Percentiles rank a stretch among this genome's conserved stretches.
Evolutionary conservation across 2,797 vertebrate genomes (phyloP).

Genomic region (Benthosema pterotum): DNA sequence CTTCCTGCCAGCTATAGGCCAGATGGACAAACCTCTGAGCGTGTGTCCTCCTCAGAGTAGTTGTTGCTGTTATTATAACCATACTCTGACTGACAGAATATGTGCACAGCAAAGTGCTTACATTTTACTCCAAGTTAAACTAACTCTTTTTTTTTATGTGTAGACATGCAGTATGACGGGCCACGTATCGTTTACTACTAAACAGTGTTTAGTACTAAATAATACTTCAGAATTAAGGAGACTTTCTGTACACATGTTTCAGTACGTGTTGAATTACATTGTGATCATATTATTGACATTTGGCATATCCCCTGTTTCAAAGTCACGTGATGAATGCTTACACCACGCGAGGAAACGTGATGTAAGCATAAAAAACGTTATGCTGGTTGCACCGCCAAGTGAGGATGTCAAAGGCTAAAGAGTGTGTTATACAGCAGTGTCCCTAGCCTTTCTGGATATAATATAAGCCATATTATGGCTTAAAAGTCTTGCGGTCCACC

Average conservation of each 20-base stretch:
- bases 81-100: slow-evolving; percentile 6
- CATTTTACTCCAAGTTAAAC: too few species aligned
- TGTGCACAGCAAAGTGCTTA: too few species aligned
- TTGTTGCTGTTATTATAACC: too few species aligned
- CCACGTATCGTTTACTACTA: too few species aligned
- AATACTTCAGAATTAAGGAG: background rate
- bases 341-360: background rate
- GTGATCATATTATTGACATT: background rate
- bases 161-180: too few species aligned
- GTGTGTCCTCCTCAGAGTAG: slow-evolving; percentile 28
- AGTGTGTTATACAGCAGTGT: too few species aligned
- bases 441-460: too few species aligned
- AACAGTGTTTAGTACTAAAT: too few species aligned
- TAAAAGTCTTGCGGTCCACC: too few species aligned
- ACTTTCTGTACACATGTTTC: slow-evolving; percentile 10
- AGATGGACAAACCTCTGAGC: slow-evolving; percentile 24
- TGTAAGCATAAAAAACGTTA: background rate
- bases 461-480: too few species aligned
- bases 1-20: slow-evolving; percentile 48
- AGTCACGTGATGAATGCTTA: too few species aligned
- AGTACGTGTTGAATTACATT: slow-evolving; percentile 2
- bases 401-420: background rate
- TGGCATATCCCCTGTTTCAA: background rate
- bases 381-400: background rate
- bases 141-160: too few species aligned